Evolutionary conservation across 2,888 invertebrate species (phyloP), one percentile per base, ranked within the genome.

Genomic region (Monochamus alternatus): DNA sequence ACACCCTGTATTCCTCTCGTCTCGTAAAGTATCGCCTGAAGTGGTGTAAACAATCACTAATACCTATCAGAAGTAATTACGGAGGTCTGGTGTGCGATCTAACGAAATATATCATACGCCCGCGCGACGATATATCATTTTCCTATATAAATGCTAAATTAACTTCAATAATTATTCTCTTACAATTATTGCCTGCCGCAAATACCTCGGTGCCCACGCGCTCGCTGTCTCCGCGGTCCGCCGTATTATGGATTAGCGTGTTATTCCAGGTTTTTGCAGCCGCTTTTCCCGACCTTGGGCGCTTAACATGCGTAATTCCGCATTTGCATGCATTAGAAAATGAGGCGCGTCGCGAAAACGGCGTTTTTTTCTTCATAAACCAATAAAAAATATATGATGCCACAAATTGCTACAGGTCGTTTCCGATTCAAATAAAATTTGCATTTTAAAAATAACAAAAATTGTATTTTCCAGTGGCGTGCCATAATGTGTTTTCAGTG

Each of bases 141-240:
- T 71, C 74, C 69, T 77, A 79, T 78, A 82, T 82, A 84, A 84
- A 84, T 80, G 81, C 79, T 82, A 82, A 83, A 84, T 85, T 83
- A 85, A 80, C 80, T 81, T 55, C 75, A 78, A 84, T 84, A 83
- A 84, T 84, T 85, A 83, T 80, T 80, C 79, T 77, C 78, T 80
- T 81, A 81, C 78, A 82, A 81, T 81, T 82, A 78, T 78, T 78
- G 59, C 63, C 30, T 69, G 77, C 75, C 72, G 77, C 73, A 73
- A 75, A 73, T 75, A 52, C 70, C 12, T 69, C 30, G 3, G 8
- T 60, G 69, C 74, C 74, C 74, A 74, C 74, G 64, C 74, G 74
- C n/a, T 51, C 22, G 12, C 71, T 71, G 62, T 60, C 70, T 22
- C 59, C 44, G 62, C 70, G 59, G n/a, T 7, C 59, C 44, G 62